A percentile compares a stretch with the other conserved stretches of the same genome.
These are phyloP conservation scores for Labeo calbasu DNA, from an alignment of 2,797 vertebrate genomes.

Conservation along the genomic window DNA sequence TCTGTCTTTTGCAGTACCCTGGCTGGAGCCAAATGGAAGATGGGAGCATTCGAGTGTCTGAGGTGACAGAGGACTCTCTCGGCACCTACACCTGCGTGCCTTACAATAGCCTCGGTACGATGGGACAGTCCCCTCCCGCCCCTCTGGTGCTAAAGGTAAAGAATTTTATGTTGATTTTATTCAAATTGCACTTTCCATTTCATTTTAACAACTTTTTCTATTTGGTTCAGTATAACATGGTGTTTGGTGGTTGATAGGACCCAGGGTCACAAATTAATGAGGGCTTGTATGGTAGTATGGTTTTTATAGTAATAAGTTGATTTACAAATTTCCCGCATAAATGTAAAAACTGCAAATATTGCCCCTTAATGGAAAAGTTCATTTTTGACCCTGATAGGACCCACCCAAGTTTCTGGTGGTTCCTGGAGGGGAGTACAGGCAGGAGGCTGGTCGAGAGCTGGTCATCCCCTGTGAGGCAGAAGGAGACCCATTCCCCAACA, in stretches of 20 bases:
- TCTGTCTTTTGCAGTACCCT: conserved; percentile 79
- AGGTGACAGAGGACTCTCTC: conserved; percentile 97
- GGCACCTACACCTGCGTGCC: conserved; percentile 99
- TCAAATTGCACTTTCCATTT: background rate
- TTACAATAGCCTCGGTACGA: conserved; percentile 98
- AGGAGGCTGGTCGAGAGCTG: conserved; percentile 97
- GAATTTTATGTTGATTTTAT: background rate
- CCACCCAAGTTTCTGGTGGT: conserved; percentile 99
- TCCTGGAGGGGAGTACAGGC: conserved; percentile 98
- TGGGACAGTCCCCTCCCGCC: conserved; percentile 96
- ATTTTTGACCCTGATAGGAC: conserved; percentile 67
- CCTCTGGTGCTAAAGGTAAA: conserved; percentile 98
- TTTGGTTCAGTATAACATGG: conserved; percentile 8
- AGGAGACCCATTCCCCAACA: conserved; percentile 96
- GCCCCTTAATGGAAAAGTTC: too few relatives aligned
- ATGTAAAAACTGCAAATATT: too few relatives aligned
- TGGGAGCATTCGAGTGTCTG: conserved; percentile 94
- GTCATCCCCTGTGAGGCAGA: conserved; percentile 96
- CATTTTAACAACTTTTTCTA: too few relatives aligned
- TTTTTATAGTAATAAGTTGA: too few relatives aligned
- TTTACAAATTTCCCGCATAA: too few relatives aligned
- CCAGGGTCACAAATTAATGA: conserved; percentile 65
- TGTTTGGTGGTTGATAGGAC: conserved; percentile 77
- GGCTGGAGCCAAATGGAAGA: conserved; percentile 97
- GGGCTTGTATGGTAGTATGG: too few relatives aligned